These are phyloP conservation scores for Pardosa pseudoannulata DNA, from an alignment of 2,888 invertebrate genomes.

Conservation along the genomic window DNA sequence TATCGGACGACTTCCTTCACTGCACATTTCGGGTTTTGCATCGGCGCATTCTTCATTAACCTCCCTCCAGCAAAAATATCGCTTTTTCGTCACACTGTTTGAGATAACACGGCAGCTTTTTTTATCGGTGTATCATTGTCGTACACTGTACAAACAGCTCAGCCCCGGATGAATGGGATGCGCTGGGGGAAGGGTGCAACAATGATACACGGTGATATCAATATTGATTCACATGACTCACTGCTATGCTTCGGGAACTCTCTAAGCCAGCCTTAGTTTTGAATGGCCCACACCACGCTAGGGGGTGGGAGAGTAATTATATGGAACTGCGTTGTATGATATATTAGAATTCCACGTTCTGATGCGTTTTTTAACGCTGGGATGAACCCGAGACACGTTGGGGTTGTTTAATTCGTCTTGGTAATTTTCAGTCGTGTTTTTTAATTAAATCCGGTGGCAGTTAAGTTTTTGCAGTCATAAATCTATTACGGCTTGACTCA, in stretches of 20 bases:
- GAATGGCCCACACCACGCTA: slow-evolving; percentile 35
- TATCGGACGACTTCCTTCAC: not conserved
- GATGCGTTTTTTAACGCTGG: slow-evolving; percentile 19
- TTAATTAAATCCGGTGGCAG: not conserved
- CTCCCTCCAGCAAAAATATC: slow-evolving; percentile 12
- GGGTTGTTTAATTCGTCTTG: not conserved
- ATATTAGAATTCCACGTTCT: slow-evolving; percentile 6
- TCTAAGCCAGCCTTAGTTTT: slow-evolving; percentile 8
- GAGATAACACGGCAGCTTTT: slow-evolving; percentile 1
- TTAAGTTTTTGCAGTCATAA: not conserved
- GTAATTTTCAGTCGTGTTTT: not conserved
- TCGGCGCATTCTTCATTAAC: slow-evolving; percentile 7
- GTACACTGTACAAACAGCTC: slow-evolving; percentile 7
- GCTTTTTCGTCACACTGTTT: slow-evolving; percentile 8
- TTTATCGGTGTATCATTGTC: slow-evolving; percentile 7
- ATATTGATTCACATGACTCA: slow-evolving; percentile 68
- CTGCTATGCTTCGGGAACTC: slow-evolving; percentile 25
- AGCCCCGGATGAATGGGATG: slow-evolving; percentile 18
- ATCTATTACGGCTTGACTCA: not conserved
- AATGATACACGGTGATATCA: slow-evolving; percentile 55
- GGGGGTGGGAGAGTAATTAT: slow-evolving; percentile 18
- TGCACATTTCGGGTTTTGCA: not conserved
- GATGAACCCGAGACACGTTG: not conserved
- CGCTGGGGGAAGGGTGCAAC: slow-evolving; percentile 52
- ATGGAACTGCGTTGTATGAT: slow-evolving; percentile 15